These are phyloP conservation scores for Drosophila infuscata DNA, from an alignment of 2,888 invertebrate species.

Conservation along the genomic window DNA sequence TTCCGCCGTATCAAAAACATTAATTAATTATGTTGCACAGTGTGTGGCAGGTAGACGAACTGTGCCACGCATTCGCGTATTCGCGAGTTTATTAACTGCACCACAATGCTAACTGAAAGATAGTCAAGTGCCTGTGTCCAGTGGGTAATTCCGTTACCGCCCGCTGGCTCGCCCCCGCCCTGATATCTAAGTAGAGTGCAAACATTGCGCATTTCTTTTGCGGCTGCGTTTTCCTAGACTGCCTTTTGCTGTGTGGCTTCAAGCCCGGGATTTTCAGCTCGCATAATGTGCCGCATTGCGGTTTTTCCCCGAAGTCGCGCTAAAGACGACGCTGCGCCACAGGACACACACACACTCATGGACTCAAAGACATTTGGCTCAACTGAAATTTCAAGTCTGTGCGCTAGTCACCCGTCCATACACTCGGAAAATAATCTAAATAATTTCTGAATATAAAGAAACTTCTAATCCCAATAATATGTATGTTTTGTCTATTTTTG, in stretches of 20 bases:
- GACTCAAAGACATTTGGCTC: constrained; percentile 37
- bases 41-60: constrained; percentile 2
- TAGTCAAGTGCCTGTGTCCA: constrained; percentile 33
- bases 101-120: constrained; percentile 38
- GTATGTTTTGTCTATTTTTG: background rate
- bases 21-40: constrained; percentile 61
- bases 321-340: constrained; percentile 59
- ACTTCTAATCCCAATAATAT: background rate
- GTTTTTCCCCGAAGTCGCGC: constrained; percentile 71
- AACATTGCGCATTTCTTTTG: constrained; percentile 74
- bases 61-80: constrained; percentile 9
- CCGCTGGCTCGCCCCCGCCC: constrained; percentile 7
- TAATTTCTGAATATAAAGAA: background rate
- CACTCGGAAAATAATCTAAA: background rate
- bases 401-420: constrained; percentile 27
- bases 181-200: constrained; percentile 36
- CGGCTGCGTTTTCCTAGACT: constrained; percentile 59
- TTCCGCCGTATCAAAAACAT: constrained; percentile 53
- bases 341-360: constrained; percentile 41
- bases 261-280: constrained; percentile 70
- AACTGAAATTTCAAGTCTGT: constrained; percentile 51
- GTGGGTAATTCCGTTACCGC: constrained; percentile 18
- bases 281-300: constrained; percentile 83
- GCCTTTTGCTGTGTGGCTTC: constrained; percentile 55
- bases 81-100: constrained; percentile 52